These are phyloP conservation scores for Ametastegia equiseti DNA, from an alignment of 2,888 invertebrate genomes.

Conservation along the genomic window DNA sequence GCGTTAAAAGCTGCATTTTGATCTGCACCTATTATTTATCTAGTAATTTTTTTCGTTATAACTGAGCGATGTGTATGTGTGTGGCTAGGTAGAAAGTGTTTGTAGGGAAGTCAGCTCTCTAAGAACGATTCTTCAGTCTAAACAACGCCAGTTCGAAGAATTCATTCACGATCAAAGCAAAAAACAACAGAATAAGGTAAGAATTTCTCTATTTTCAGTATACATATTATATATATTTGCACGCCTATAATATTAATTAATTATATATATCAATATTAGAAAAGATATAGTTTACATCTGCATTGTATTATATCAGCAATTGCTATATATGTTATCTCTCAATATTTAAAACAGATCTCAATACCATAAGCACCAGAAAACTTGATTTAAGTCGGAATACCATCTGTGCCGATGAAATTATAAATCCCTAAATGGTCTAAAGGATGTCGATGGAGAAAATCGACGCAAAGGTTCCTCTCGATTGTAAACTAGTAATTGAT, in stretches of 20 bases:
- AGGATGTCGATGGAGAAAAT: background rate
- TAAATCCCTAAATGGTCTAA: background rate
- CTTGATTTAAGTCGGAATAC: too few relatives aligned
- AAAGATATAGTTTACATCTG: background rate
- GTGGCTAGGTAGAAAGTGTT: slow-evolving; percentile 76
- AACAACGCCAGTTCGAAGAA: slow-evolving; percentile 74
- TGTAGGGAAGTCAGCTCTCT: slow-evolving; percentile 75
- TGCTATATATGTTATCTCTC: background rate
- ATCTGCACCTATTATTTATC: slow-evolving; percentile 53
- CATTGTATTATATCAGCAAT: background rate
- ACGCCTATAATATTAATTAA: background rate
- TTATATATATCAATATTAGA: too few relatives aligned
- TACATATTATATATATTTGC: background rate
- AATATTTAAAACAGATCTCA: background rate
- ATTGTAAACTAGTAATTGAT: background rate
- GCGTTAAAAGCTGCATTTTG: background rate
- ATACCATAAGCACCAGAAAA: background rate
- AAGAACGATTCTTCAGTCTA: slow-evolving; percentile 73
- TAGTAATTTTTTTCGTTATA: slow-evolving; percentile 65
- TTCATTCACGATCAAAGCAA: slow-evolving; percentile 69
- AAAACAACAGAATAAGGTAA: slow-evolving; percentile 71
- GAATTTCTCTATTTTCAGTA: slow-evolving; percentile 59
- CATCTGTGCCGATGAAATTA: too few relatives aligned
- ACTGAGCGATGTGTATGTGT: slow-evolving; percentile 76
- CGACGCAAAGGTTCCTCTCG: background rate